Base-by-base conservation (phyloP, 2,113 vertebrate genomes). In the Pterocles burchelli region DNA sequence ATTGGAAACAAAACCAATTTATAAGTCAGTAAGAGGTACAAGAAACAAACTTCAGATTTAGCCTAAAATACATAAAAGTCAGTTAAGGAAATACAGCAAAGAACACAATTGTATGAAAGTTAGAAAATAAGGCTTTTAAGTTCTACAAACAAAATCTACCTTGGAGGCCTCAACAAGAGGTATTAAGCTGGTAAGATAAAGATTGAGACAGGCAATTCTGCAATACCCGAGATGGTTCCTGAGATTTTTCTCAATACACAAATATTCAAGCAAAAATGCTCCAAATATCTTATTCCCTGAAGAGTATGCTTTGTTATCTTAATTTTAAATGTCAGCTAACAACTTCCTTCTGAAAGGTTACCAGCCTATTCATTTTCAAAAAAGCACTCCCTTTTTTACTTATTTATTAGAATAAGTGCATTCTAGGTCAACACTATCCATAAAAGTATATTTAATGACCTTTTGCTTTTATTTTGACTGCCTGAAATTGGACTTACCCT, bases 201-300 rank as follows among this genome's bases (percentile, higher is more conserved):
- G 18, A 49, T 9, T 6, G 15, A 77, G 14, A 66, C 20, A 6
- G 24, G 45, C 43, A 67, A 22, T 16, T 86, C 29, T 36, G 6
- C 17, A 67, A 19, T 16, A 61, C 6, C n/a, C 2, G 1, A 70
- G 3, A 0, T 15, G 20, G 6, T 8, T 82, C 10, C 28, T 6
- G 10, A 67, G 10, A 26, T 24, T 73, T 83, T 59, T 34, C 58
- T 22, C 55, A 72, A 46, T 11, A 10, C 5, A 17, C 7, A 84
- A 34, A 73, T 19, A 75, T 17, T 48, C 17, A 43, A 41, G 31
- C 9, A 41, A 80, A 73, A 94, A 7, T 1, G 2, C 17, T 57
- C 18, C 10, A 43, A 11, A 2, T 25, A 49, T 16, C 5, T 59
- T 36, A 28, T 4, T 71, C 1, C 19, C 36, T 45, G 7, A 57